Percentiles rank a stretch among this genome's conserved stretches.
Evolutionary conservation across 2,797 vertebrate genomes (phyloP).

Genomic region (Myotis pilosus): DNA sequence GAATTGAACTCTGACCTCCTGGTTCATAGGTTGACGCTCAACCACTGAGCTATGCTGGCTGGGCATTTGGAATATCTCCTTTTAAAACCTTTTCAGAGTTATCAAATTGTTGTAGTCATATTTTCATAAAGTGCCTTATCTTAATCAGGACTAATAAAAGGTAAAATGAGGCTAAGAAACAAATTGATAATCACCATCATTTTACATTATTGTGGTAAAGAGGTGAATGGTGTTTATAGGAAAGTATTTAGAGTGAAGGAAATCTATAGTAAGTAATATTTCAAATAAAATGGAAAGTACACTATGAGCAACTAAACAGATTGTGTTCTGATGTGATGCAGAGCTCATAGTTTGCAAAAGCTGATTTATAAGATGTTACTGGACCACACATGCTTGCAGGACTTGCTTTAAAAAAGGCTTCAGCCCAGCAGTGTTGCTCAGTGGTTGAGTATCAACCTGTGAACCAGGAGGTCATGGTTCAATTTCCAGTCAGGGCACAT

Average conservation of each 20-base stretch:
- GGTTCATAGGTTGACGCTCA: too few species aligned
- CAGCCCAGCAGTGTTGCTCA: too few species aligned
- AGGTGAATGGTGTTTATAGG: constrained; percentile 6
- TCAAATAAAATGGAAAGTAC: neutral
- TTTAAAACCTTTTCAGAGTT: neutral
- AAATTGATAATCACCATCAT: neutral
- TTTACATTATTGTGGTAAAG: neutral
- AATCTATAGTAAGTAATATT: constrained; percentile 12
- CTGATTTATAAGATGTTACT: neutral
- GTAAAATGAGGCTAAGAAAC: neutral
- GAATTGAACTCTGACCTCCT: too few species aligned
- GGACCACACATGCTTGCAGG: neutral
- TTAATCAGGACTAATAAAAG: neutral
- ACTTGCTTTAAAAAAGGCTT: neutral
- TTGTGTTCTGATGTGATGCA: neutral
- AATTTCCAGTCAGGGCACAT: too few species aligned
- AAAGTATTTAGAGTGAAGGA: neutral
- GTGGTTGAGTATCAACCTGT: too few species aligned
- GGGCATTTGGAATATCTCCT: neutral
- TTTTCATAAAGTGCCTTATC: constrained; percentile 8
- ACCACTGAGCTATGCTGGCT: too few species aligned
- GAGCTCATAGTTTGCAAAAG: neutral
- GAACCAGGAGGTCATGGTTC: too few species aligned
- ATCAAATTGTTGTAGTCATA: neutral
- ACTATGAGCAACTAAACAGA: neutral